phyloP scores from a whole-genome alignment of 2,888 invertebrate species.

The Lasioglossum lativentre region DNA sequence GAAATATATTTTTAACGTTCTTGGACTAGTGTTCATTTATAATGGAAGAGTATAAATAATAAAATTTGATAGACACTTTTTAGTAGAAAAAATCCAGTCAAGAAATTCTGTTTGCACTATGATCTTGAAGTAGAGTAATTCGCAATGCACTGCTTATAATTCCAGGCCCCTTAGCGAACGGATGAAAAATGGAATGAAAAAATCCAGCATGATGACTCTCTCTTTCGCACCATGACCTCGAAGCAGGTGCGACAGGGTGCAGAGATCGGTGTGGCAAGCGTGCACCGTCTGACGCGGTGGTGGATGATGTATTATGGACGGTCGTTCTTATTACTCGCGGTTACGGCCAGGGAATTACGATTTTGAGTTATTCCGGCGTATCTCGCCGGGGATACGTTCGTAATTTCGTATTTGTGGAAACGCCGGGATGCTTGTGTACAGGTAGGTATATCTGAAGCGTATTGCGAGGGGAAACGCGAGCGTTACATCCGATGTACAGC shows the following conservation, averaged over 20 bases:
- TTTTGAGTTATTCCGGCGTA: slow-evolving; percentile 22
- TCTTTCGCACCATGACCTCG: neutral
- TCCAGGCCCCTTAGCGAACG: neutral
- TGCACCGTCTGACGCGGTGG: neutral
- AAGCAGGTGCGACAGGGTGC: neutral
- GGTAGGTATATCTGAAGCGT: neutral
- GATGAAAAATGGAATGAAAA: neutral
- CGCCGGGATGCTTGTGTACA: neutral
- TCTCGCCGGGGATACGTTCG: slow-evolving; percentile 19
- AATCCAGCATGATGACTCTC: neutral
- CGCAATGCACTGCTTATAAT: neutral
- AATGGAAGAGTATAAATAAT: neutral
- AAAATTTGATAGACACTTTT: neutral
- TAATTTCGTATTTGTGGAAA: slow-evolving; percentile 41
- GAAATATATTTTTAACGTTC: neutral
- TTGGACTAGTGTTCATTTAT: neutral
- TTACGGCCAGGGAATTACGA: slow-evolving; percentile 14
- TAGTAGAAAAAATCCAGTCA: too few relatives aligned
- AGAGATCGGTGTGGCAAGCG: neutral
- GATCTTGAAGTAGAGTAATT: neutral
- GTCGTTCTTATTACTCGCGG: slow-evolving; percentile 1
- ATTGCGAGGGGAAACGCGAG: neutral
- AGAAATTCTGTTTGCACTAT: neutral
- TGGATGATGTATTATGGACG: slow-evolving; percentile 16
- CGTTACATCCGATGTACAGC: neutral